Base-by-base conservation (phyloP, 2,113 vertebrate species). In the Apistogramma diplotaenia region DNA sequence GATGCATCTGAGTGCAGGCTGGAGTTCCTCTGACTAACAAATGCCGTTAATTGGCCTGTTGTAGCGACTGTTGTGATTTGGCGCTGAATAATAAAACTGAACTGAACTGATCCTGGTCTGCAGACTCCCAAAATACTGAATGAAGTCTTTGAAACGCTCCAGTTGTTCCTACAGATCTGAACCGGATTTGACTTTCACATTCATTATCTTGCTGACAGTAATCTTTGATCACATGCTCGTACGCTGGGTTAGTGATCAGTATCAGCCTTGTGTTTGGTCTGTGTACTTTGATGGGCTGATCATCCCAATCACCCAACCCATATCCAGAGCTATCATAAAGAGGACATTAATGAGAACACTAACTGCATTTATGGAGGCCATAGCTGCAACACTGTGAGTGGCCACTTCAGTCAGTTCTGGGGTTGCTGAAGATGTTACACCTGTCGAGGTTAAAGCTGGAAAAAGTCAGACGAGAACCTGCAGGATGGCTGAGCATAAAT, bases 131-230 rank as follows among this genome's bases (percentile, higher is more conserved):
- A 40, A 40, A 12, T 3, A 12, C 37, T 40, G 10, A 40, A 12
- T 11, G 10, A 40, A 8, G 21, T 67, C 25, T 27, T 8, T 65
- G 21, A 43, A 25, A 23, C 0, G 37, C 37, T 0, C 0, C 21
- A 8, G 11, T 12, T 46, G 61, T 37, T 65, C 15, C 21, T 10
- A 27, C 37, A 46, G 8, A 65, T 37, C 21, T 25, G 35, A 65
- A 19, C 61, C 0, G 1, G 7, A 3, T 21, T 21, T 21, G 21
- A 23, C 5, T 2, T 54, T 54, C 53, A 54, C n/a, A 4, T 12
- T 6, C 12, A 12, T 23, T 23, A 55, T 55, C 53, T 10, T 10
- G n/a, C 53, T 33, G 57, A 11, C 57, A 31, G 57, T 16, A 4
- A 43, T 58, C 27, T 31, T 58, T 58, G 27, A 58, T 27, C 43